phyloP scores from a whole-genome alignment of 2,113 vertebrate genomes.

The Columba janthina region DNA sequence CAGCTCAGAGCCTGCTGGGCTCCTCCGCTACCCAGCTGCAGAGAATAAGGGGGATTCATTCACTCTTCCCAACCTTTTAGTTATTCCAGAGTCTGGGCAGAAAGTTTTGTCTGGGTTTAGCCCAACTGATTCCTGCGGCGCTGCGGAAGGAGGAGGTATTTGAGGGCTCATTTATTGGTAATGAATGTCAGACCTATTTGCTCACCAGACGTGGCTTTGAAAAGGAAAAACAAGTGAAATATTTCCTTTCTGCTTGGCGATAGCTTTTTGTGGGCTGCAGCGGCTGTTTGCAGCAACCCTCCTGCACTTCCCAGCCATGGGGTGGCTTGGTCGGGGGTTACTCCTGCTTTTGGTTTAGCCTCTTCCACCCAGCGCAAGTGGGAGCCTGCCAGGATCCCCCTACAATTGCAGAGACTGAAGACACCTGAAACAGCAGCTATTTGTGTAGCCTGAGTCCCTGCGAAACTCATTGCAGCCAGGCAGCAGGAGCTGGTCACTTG shows the following conservation, averaged over 20 bases:
- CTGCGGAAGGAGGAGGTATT: not conserved
- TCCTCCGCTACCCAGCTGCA: fast-evolving
- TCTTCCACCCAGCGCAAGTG: not conserved
- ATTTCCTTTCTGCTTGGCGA: fast-evolving
- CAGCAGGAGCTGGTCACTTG: not conserved
- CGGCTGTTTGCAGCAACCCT: not conserved
- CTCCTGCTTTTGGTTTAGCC: not conserved
- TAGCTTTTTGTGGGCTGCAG: not conserved
- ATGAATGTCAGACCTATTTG: not conserved
- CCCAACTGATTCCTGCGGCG: fast-evolving
- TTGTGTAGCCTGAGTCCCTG: not conserved
- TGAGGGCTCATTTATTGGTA: not conserved
- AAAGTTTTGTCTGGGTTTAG: not conserved
- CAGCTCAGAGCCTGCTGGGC: not conserved
- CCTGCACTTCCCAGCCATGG: fast-evolving
- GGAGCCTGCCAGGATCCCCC: not conserved
- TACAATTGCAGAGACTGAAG: fast-evolving
- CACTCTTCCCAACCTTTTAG: not conserved
- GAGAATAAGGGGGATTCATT: not conserved
- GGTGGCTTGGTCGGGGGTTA: fast-evolving
- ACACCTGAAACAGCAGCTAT: not conserved
- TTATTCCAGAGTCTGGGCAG: not conserved
- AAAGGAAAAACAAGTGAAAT: not conserved
- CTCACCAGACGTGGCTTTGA: not conserved
- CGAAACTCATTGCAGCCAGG: not conserved